phyloP scores from a whole-genome alignment of 2,113 vertebrate genomes.

The Phaethornis superciliosus region DNA sequence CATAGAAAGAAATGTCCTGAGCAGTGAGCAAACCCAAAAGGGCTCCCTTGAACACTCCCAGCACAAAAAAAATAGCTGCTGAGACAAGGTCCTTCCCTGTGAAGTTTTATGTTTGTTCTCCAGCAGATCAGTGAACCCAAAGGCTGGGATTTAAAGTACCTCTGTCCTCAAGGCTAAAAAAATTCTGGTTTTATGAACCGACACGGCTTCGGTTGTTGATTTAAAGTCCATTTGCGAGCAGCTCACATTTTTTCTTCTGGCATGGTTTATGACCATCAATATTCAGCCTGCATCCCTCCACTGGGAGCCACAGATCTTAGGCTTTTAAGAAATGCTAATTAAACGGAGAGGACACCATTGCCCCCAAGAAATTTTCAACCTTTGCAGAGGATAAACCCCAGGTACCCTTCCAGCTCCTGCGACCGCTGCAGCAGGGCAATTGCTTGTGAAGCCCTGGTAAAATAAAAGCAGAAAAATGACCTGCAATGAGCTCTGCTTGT shows the following conservation, averaged over 20 bases:
- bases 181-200: constrained; percentile 61
- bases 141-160: constrained; percentile 66
- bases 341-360: constrained; percentile 49
- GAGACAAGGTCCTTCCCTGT: constrained; percentile 26
- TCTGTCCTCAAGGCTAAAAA: constrained; percentile 68
- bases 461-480: neutral
- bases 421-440: neutral
- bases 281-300: constrained; percentile 42
- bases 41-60: neutral
- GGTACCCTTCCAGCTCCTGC: neutral
- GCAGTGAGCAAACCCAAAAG: constrained; percentile 41
- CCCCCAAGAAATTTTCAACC: constrained; percentile 26
- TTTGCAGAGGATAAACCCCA: constrained; percentile 18
- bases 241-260: constrained; percentile 47
- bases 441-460: neutral
- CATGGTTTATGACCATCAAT: constrained; percentile 48
- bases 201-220: constrained; percentile 56
- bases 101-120: constrained; percentile 58
- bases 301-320: constrained; percentile 34
- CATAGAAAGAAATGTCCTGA: neutral
- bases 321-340: constrained; percentile 52
- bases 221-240: constrained; percentile 54
- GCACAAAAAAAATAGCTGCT: constrained; percentile 35
- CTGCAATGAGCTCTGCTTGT: neutral
- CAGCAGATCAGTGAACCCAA: constrained; percentile 38